These are phyloP conservation scores for Biston stratarius DNA, from an alignment of 2,888 invertebrate species.

Conservation along the genomic window DNA sequence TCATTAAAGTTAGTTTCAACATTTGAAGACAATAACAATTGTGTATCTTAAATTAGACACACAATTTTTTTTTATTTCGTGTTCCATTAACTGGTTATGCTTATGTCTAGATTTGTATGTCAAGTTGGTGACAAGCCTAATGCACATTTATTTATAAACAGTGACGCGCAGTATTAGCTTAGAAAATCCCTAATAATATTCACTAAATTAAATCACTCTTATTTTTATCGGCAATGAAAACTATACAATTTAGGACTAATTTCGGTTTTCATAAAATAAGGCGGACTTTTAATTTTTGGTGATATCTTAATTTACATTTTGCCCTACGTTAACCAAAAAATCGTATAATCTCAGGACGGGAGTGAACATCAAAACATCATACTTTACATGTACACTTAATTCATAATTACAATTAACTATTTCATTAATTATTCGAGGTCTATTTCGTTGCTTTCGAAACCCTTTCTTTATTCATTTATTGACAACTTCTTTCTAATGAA, in stretches of 20 bases:
- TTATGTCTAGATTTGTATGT: no score
- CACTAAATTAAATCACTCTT: conserved; percentile 22
- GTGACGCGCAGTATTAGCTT: neutral
- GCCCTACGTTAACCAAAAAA: conserved; percentile 49
- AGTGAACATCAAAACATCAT: conserved; percentile 66
- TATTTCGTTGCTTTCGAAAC: conserved; percentile 70
- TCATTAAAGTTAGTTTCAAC: no score
- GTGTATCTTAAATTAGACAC: no score
- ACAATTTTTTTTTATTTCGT: no score
- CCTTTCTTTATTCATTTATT: conserved; percentile 34
- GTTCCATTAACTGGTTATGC: no score
- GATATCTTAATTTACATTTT: conserved; percentile 20
- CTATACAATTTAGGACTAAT: conserved; percentile 8
- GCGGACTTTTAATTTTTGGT: conserved; percentile 22
- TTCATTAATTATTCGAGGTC: conserved; percentile 49
- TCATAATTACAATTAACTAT: conserved; percentile 40
- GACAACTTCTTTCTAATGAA: conserved; percentile 55
- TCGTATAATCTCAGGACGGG: conserved; percentile 83
- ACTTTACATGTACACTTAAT: conserved; percentile 61
- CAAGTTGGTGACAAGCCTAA: no score
- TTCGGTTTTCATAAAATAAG: conserved; percentile 27
- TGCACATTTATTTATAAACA: no score
- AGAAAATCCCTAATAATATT: neutral
- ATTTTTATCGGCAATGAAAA: conserved; percentile 6
- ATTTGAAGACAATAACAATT: no score